Conservation (phyloP, 2,113 vertebrate genomes). For the Nematolebias whitei region DNA sequence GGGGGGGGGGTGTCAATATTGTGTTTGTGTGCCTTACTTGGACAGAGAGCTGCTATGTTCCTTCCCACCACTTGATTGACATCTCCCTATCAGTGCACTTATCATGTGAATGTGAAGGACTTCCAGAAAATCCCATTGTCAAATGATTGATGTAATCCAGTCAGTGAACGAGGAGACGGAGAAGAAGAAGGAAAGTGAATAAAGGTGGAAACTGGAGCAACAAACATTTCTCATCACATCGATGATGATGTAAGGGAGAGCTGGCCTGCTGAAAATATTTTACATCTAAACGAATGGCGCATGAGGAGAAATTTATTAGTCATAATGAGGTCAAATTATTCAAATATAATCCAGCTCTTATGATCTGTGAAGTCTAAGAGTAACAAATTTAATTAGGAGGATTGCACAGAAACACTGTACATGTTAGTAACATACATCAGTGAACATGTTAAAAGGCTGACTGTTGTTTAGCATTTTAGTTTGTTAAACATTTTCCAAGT, state of each 20-base stretch:
- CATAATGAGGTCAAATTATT: neutral
- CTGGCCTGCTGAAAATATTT: neutral
- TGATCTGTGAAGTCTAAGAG: too few species aligned
- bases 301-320: neutral
- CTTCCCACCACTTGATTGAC: conserved; percentile 48
- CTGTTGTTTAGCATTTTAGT: too few species aligned
- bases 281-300: neutral
- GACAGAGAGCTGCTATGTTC: conserved; percentile 46
- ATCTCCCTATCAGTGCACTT: conserved; percentile 68
- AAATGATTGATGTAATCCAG: conserved; percentile 70
- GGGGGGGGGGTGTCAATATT: neutral
- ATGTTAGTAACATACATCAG: too few species aligned
- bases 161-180: conserved; percentile 33
- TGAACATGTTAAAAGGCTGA: too few species aligned
- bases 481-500: too few species aligned
- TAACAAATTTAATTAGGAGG: too few species aligned
- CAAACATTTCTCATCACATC: neutral
- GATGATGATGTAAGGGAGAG: neutral
- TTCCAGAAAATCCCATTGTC: conserved; percentile 66
- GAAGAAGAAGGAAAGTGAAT: conserved; percentile 25
- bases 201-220: conserved; percentile 3
- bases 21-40: conserved; percentile 1
- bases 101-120: conserved; percentile 66
- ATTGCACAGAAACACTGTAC: too few species aligned
- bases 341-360: too few species aligned